Evolutionary conservation across 2,113 vertebrate species (phyloP).

Genomic region (Sander vitreus): DNA sequence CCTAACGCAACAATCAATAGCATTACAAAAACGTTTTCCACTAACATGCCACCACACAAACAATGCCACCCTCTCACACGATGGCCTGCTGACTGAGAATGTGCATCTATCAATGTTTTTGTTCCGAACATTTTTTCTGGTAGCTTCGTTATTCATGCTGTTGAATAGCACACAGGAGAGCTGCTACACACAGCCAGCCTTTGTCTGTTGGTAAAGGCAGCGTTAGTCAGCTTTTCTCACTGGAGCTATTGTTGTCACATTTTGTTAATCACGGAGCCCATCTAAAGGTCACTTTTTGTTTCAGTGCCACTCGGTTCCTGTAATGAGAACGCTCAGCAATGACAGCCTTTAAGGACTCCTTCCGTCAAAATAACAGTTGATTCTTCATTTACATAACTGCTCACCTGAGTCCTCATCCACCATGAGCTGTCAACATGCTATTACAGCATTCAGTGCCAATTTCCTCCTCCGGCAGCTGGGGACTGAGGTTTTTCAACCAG

Average conservation of each 20-base stretch:
- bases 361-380: slow-evolving; percentile 32
- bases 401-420: neutral
- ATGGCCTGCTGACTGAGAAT: slow-evolving; percentile 61
- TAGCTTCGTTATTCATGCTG: slow-evolving; percentile 60
- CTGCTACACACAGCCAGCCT: slow-evolving; percentile 31
- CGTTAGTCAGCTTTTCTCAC: slow-evolving; percentile 71
- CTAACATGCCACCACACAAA: slow-evolving; percentile 34
- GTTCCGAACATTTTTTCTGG: slow-evolving; percentile 64
- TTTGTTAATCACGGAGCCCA: slow-evolving; percentile 58
- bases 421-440: slow-evolving; percentile 1
- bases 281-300: slow-evolving; percentile 65
- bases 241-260: slow-evolving; percentile 57
- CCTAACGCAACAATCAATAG: slow-evolving; percentile 48
- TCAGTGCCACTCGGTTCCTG: slow-evolving; percentile 16
- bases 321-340: slow-evolving; percentile 28
- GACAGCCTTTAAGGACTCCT: slow-evolving; percentile 27
- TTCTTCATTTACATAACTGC: slow-evolving; percentile 29
- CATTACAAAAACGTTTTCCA: slow-evolving; percentile 44
- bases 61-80: slow-evolving; percentile 43
- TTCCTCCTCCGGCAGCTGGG: slow-evolving; percentile 1
- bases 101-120: slow-evolving; percentile 50
- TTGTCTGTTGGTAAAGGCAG: slow-evolving; percentile 61
- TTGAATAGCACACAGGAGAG: slow-evolving; percentile 61
- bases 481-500: slow-evolving; percentile 1
- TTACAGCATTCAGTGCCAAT: slow-evolving; percentile 22